Base-by-base conservation (phyloP, 2,888 invertebrate genomes). In the Quadriops clusia region DNA sequence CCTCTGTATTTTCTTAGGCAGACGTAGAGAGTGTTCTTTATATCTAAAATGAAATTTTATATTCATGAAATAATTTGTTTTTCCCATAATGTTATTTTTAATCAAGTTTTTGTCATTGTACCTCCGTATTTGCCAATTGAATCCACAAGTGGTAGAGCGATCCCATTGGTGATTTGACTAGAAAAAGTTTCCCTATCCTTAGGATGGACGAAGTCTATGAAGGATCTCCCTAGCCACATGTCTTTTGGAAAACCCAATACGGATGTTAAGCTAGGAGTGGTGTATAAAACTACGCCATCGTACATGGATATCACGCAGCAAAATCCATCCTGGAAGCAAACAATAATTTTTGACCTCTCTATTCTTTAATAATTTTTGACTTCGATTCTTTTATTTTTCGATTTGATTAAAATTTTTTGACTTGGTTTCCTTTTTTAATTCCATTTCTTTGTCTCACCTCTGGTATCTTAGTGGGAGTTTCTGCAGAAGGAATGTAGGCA, bases 141-240 rank as follows among this genome's bases (percentile, higher is more conserved):
- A 38, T 72, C 67, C 1, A 61, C 64, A 12, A 69, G 68, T n/a
- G 76, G 75, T 17, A 70, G 59, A 0, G 70, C 68, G 38, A 79
- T 59, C 17, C 74, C 74, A 2, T 65, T 74, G 0, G 78, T 76
- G 33, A 86, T 77, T 59, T 82, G 79, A 37, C 75, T 77, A 10
- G 79, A 77, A 51, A 91, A 81, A 0, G 76, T 77, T 30, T 71
- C 67, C 36, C 77, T 65, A 49, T 77, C 77, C 58, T 75, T 80
- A 2, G 80, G 77, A 57, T 89, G 85, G 1, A 91, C 69, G 50
- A 87, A 89, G 48, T 90, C 86, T 32, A 85, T 82, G 48, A 91
- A 85, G 0, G 83, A 82, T 29, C 83, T 68, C 3, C 86, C 87
- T 17, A 81, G 60, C 85, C 86, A 87, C 74, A 84, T 81, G 38